A percentile compares a stretch with the other conserved stretches of the same genome.
Evolutionary conservation across 2,888 invertebrate species (phyloP).

Genomic region (Mesorhabditis spiculigera): DNA sequence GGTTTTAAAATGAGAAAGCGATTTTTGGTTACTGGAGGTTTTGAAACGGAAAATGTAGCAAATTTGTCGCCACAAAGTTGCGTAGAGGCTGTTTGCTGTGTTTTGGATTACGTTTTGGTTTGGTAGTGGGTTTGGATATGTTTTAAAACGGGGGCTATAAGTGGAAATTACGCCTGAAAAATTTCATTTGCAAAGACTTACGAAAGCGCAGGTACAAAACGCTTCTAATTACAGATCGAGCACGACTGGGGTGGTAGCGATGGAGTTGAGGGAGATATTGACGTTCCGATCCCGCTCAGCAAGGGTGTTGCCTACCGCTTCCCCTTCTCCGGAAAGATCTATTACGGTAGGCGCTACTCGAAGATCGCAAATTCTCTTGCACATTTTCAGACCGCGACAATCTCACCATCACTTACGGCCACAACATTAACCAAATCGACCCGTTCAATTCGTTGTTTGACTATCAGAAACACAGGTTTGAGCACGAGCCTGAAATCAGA

Average conservation of each 20-base stretch:
- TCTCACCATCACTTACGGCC: constrained; percentile 46
- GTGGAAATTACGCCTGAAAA: not conserved
- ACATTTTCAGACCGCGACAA: constrained; percentile 42
- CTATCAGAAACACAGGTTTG: constrained; percentile 25
- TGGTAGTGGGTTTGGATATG: too few relatives aligned
- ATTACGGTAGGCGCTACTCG: constrained; percentile 34
- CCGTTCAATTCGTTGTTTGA: constrained; percentile 40
- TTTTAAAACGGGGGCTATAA: not conserved
- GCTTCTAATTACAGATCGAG: constrained; percentile 40
- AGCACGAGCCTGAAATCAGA: not conserved
- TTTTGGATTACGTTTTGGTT: too few relatives aligned
- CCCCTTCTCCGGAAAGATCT: constrained; percentile 47
- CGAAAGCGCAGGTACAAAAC: too few relatives aligned
- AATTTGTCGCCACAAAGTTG: too few relatives aligned
- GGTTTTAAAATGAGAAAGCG: too few relatives aligned
- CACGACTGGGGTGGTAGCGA: constrained; percentile 43
- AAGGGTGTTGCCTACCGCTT: constrained; percentile 47
- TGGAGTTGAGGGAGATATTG: constrained; percentile 46
- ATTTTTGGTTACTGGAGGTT: too few relatives aligned
- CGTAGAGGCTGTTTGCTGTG: too few relatives aligned
- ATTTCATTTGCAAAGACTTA: too few relatives aligned
- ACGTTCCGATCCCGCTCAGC: constrained; percentile 43
- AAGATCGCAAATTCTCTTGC: too few relatives aligned
- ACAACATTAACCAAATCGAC: constrained; percentile 43
- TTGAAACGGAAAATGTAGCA: too few relatives aligned